Evolutionary conservation across 2,888 invertebrate genomes (phyloP).

Genomic region (Congeria kusceri): DNA sequence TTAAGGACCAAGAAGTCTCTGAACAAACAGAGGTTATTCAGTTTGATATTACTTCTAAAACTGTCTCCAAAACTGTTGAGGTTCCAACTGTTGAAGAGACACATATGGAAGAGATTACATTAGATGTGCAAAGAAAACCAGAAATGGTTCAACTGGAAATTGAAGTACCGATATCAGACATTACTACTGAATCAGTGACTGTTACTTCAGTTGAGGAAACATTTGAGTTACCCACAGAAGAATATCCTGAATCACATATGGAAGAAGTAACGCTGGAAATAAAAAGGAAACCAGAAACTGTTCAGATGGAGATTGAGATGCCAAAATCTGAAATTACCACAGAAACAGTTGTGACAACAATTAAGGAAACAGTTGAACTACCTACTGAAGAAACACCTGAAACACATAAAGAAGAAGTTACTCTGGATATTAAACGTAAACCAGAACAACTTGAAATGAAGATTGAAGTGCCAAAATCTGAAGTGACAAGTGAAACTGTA

Average conservation of each 20-base stretch:
- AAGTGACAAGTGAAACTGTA: conserved; percentile 54
- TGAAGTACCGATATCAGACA: conserved; percentile 56
- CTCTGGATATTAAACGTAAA: conserved; percentile 60
- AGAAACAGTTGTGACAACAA: conserved; percentile 63
- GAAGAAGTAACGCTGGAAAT: conserved; percentile 70
- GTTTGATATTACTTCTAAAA: conserved; percentile 47
- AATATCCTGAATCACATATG: conserved; percentile 71
- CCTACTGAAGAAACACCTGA: conserved; percentile 60
- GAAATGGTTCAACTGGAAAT: conserved; percentile 65
- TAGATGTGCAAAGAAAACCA: conserved; percentile 69
- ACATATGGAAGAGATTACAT: conserved; percentile 67
- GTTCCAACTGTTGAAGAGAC: conserved; percentile 63
- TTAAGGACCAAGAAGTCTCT: conserved; percentile 49
- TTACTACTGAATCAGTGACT: conserved; percentile 29
- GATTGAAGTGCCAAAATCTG: conserved; percentile 65
- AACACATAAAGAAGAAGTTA: conserved; percentile 62
- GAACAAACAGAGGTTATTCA: conserved; percentile 44
- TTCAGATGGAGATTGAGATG: conserved; percentile 62
- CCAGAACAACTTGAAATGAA: conserved; percentile 77
- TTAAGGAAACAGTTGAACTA: conserved; percentile 54
- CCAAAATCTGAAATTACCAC: conserved; percentile 65
- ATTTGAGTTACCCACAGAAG: conserved; percentile 63
- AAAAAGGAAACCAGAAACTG: conserved; percentile 66
- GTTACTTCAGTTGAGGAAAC: conserved; percentile 16
- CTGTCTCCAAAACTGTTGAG: conserved; percentile 48